Percentiles rank a stretch among this genome's conserved stretches.
phyloP scores from a whole-genome alignment of 2,113 vertebrate species.

The Centropus unirufus region DNA sequence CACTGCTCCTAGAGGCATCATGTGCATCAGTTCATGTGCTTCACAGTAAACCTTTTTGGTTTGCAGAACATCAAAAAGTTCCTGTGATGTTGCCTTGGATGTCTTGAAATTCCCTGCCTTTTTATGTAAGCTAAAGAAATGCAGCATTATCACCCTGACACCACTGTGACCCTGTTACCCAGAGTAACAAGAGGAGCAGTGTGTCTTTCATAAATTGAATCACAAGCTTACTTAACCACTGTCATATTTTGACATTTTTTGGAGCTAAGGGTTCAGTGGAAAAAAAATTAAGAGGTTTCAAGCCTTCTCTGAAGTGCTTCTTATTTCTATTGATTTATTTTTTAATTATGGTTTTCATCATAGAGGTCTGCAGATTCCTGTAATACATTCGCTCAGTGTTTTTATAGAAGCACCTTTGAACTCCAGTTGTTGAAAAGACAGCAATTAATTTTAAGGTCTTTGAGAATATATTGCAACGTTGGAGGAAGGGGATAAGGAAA shows the following conservation, averaged over 20 bases:
- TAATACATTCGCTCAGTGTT: background rate
- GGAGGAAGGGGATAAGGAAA: background rate
- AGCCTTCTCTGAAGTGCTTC: background rate
- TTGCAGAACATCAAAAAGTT: background rate
- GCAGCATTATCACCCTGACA: background rate
- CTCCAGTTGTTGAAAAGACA: background rate
- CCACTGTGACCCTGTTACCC: background rate
- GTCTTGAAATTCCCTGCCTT: background rate
- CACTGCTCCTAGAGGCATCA: rapidly evolving
- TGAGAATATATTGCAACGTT: background rate
- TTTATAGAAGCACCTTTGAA: background rate
- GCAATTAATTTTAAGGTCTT: background rate
- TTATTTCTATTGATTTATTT: background rate
- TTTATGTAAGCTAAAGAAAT: background rate
- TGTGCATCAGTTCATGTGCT: background rate
- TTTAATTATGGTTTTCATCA: background rate
- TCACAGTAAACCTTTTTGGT: background rate
- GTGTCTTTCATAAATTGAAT: background rate
- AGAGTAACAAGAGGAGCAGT: background rate
- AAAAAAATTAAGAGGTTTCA: background rate
- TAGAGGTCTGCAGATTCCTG: background rate
- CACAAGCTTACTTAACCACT: background rate
- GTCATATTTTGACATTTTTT: background rate
- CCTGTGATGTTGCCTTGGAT: background rate
- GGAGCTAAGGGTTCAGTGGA: background rate